Conservation (phyloP, 2,797 vertebrate genomes). For the Acipenser ruthenus region DNA sequence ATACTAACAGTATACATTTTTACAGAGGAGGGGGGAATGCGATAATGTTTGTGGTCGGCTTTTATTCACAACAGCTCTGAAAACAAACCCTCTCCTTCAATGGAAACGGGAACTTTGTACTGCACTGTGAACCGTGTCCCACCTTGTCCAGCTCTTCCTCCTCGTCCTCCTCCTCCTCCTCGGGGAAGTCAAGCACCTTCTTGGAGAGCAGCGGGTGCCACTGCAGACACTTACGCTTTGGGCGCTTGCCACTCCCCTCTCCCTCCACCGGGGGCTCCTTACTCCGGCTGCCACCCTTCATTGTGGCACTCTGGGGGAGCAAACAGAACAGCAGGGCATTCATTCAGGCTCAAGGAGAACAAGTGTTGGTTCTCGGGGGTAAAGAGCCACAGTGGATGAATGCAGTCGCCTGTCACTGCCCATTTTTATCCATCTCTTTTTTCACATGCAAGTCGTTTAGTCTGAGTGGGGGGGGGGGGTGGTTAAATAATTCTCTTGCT, state of each 20-base stretch:
- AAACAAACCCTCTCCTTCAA: too few relatives aligned
- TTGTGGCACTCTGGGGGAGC: constrained; percentile 56
- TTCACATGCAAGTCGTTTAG: neutral
- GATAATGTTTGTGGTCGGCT: too few relatives aligned
- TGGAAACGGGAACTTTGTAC: too few relatives aligned
- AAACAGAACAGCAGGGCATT: constrained; percentile 4
- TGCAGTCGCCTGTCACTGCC: too few relatives aligned
- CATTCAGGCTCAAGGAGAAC: neutral
- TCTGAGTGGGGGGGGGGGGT: neutral
- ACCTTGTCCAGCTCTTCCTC: constrained; percentile 91
- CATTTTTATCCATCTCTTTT: neutral
- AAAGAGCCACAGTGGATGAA: too few relatives aligned
- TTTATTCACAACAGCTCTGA: too few relatives aligned
- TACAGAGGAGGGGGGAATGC: too few relatives aligned
- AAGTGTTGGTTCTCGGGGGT: neutral
- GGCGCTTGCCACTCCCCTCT: constrained; percentile 83
- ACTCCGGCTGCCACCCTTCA: constrained; percentile 91
- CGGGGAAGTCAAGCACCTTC: constrained; percentile 90
- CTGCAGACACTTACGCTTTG: constrained; percentile 96
- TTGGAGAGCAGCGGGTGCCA: constrained; percentile 97
- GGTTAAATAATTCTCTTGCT: too few relatives aligned
- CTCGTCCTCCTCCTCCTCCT: constrained; percentile 94
- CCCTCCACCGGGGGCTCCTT: constrained; percentile 83
- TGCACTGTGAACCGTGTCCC: constrained; percentile 15
- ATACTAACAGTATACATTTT: too few relatives aligned